These are phyloP conservation scores for Monochamus saltuarius DNA, from an alignment of 1,140 invertebrate species.

Conservation along the genomic window DNA sequence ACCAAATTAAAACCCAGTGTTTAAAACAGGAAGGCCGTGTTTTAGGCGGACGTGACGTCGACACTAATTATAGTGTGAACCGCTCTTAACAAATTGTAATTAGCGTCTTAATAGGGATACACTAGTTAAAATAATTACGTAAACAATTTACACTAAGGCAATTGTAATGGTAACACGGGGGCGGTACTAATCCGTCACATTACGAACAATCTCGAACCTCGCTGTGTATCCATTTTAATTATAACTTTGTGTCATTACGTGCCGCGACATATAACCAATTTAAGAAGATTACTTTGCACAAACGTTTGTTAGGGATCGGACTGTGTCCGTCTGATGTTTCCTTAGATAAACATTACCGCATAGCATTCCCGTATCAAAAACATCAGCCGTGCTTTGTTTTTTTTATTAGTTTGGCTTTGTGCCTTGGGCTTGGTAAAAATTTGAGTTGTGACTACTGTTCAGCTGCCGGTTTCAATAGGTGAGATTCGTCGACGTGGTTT, in stretches of 20 bases:
- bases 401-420: too few species aligned
- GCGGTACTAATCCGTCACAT: conserved; percentile 27
- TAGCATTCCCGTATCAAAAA: too few species aligned
- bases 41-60: conserved; percentile 44
- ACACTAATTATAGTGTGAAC: conserved; percentile 49
- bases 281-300: conserved; percentile 29
- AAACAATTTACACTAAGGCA: conserved; percentile 41
- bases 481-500: too few species aligned
- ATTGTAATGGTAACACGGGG: conserved; percentile 33
- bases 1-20: conserved; percentile 29
- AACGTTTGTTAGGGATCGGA: conserved; percentile 27
- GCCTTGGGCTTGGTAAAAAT: too few species aligned
- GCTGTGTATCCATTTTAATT: conserved; percentile 20
- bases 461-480: too few species aligned
- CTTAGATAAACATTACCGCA: conserved; percentile 1
- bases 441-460: too few species aligned
- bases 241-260: conserved; percentile 6
- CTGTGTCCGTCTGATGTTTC: conserved; percentile 14
- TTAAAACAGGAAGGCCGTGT: conserved; percentile 40
- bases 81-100: conserved; percentile 48
- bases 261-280: conserved; percentile 29
- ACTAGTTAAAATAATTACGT: conserved; percentile 49
- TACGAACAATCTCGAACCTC: background rate
- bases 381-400: too few species aligned
- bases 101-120: conserved; percentile 51